Conservation (phyloP, 2,888 invertebrate species). For the Schrankia costaestrigalis region DNA sequence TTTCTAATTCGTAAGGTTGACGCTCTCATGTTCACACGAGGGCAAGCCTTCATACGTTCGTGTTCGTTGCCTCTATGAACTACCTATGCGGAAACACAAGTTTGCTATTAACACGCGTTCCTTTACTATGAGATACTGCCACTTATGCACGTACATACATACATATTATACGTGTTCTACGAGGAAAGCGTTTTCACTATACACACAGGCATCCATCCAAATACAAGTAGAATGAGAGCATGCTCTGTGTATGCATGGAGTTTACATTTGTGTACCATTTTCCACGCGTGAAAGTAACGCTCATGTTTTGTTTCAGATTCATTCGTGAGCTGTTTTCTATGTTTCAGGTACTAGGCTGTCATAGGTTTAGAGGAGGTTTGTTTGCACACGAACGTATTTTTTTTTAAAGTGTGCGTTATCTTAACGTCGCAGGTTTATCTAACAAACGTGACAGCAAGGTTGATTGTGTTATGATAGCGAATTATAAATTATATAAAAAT, state of each 20-base stretch:
- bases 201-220: constrained; percentile 43
- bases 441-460: constrained; percentile 24
- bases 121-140: constrained; percentile 76
- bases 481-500: constrained; percentile 13
- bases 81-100: constrained; percentile 78
- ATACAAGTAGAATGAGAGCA: constrained; percentile 44
- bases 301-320: constrained; percentile 59
- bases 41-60: constrained; percentile 61
- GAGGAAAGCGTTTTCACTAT: constrained; percentile 67
- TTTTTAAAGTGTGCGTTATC: constrained; percentile 51
- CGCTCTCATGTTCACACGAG: constrained; percentile 74
- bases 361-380: constrained; percentile 41
- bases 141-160: constrained; percentile 60
- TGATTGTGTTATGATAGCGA: background rate
- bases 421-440: constrained; percentile 30
- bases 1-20: constrained; percentile 79
- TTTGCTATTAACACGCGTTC: constrained; percentile 77
- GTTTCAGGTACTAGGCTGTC: constrained; percentile 63
- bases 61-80: constrained; percentile 69
- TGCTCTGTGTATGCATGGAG: constrained; percentile 47
- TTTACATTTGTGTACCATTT: constrained; percentile 58
- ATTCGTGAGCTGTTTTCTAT: constrained; percentile 69
- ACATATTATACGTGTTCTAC: constrained; percentile 44
- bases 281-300: constrained; percentile 58
- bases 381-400: constrained; percentile 38